Conservation (phyloP, 2,888 invertebrate species). For the Ischnus inquisitorius region DNA sequence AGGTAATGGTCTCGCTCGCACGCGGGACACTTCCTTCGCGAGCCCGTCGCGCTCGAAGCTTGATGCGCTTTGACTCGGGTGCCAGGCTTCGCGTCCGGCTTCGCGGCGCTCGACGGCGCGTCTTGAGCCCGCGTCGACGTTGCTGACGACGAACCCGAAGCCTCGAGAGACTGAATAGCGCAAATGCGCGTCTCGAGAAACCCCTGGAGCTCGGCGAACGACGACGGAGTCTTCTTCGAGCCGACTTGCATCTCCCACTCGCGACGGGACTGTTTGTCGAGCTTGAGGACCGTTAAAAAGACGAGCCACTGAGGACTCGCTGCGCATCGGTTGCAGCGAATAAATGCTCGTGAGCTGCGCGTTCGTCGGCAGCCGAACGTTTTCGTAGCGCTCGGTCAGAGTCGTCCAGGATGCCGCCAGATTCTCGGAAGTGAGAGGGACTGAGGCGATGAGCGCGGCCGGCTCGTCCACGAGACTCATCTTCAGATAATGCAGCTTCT, state of each 20-base stretch:
- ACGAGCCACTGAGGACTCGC: too few species aligned
- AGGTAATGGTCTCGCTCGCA: constrained; percentile 6
- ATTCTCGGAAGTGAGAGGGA: too few species aligned
- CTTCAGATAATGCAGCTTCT: too few species aligned
- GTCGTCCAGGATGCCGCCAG: too few species aligned
- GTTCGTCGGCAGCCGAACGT: too few species aligned
- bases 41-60: background rate
- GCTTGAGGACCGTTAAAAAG: background rate
- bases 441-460: too few species aligned
- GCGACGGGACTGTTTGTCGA: constrained; percentile 13
- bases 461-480: too few species aligned
- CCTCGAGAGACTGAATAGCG: background rate
- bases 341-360: too few species aligned
- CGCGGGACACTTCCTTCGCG: background rate
- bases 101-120: background rate
- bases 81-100: background rate
- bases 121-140: too few species aligned
- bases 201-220: background rate
- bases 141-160: background rate
- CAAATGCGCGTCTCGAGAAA: constrained; percentile 7
- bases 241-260: constrained; percentile 2
- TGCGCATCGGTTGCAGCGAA: too few species aligned
- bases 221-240: background rate
- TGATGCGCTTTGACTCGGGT: constrained; percentile 6
- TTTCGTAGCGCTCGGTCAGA: too few species aligned